Conservation (phyloP, 2,888 invertebrate species). For the Acrobasis suavella region DNA sequence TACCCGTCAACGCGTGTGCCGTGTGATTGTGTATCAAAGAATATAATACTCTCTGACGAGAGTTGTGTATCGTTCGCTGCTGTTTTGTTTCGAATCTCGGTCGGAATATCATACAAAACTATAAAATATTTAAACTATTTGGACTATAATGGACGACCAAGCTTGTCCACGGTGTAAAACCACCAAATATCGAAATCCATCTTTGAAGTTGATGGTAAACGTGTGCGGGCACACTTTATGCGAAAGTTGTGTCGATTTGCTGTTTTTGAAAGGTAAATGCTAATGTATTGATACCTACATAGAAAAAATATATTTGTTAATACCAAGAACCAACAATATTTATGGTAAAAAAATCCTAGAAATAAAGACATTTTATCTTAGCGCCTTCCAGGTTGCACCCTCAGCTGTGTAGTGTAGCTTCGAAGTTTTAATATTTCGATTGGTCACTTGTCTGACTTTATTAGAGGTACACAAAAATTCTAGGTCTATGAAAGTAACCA, state of each 20-base stretch:
- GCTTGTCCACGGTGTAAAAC: slow-evolving; percentile 98
- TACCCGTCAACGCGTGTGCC: no score
- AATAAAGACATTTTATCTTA: no score
- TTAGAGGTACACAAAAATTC: no score
- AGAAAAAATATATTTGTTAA: not conserved
- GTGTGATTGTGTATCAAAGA: no score
- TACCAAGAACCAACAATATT: no score
- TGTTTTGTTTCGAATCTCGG: not conserved
- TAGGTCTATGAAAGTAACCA: no score
- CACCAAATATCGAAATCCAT: slow-evolving; percentile 97
- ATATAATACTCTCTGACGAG: no score
- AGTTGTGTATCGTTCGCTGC: not conserved
- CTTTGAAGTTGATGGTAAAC: slow-evolving; percentile 98
- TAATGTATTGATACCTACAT: not conserved
- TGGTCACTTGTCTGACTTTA: no score
- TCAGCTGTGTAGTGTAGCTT: no score
- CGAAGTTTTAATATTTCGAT: no score
- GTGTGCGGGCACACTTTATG: slow-evolving; percentile 98
- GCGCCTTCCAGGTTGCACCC: no score
- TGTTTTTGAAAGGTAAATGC: slow-evolving; percentile 94
- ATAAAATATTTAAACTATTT: not conserved
- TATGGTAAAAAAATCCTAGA: no score
- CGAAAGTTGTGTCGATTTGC: slow-evolving; percentile 97
- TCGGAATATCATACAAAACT: not conserved
- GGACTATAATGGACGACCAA: slow-evolving; percentile 87